Base-by-base conservation (phyloP, 2,888 invertebrate species). In the Cylindroiulus punctatus region DNA sequence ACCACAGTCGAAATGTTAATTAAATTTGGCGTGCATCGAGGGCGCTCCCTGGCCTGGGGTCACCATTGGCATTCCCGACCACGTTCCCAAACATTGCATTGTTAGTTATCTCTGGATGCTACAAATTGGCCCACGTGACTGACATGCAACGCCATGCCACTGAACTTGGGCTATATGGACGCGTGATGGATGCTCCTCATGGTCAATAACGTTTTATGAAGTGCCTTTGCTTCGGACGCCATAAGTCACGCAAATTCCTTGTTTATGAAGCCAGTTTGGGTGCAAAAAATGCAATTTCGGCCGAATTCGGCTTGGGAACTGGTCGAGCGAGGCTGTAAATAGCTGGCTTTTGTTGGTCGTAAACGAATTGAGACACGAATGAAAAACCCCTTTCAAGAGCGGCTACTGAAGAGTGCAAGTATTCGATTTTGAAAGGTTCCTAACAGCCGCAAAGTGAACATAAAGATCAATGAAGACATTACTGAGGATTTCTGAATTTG, bases 191-290 rank as follows among this genome's bases (percentile, higher is more conserved):
- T 52, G 52, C n/a, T 52, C 52, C 19, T 52, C 52, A 3, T n/a
- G 52, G 10, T 52, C 19, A 52, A 52, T 52, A 52, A 52, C 52
- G 52, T 52, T 52, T 52, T 52, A 52, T n/a, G 52, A 52, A 52
- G 52, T 52, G 52, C 44, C 1, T 44, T 44, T 3, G 44, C 3
- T 44, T 44, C 44, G 3, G 44, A 44, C 14, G 44, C n/a, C 52
- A 52, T 52, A 52, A 52, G 52, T 52, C 52, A 52, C 52, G 52
- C 52, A 52, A 52, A 52, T 52, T 52, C 52, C 52, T 10, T 52
- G 52, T 52, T 52, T 52, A 52, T 52, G 52, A 52, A 52, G 52
- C 52, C n/a, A 7, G 12, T 52, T 52, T 52, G 10, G 47, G 47
- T 5, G 52, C n/a, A n/a, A 52, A 17, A 19, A 52, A 52, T 52